Evolutionary conservation across 2,113 vertebrate species (phyloP).

Genomic region (Suncus etruscus): DNA sequence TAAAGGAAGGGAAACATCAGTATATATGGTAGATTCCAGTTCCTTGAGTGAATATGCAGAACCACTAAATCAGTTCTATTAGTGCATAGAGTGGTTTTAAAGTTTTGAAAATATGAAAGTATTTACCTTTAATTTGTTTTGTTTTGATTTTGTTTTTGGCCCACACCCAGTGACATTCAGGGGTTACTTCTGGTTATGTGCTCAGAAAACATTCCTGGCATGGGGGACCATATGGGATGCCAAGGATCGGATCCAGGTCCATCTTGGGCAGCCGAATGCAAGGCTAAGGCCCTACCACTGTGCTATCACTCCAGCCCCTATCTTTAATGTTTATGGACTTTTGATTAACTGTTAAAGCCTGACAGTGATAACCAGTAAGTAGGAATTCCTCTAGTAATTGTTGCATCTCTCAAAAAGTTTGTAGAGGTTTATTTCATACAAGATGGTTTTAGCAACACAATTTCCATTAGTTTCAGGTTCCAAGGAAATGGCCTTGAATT

Average conservation of each 20-base stretch:
- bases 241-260: no score
- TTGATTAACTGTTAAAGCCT: conserved; percentile 22
- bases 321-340: not conserved
- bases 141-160: no score
- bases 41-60: not conserved
- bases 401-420: conserved; percentile 15
- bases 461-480: conserved; percentile 22
- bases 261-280: no score
- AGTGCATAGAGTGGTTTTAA: not conserved
- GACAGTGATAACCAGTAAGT: not conserved
- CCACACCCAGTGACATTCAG: no score
- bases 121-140: not conserved
- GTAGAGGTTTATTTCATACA: not conserved
- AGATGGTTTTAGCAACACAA: not conserved
- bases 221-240: no score
- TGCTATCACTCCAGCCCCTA: no score
- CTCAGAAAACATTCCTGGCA: no score
- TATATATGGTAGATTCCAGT: accelerated
- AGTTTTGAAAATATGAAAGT: not conserved
- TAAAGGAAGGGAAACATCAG: not conserved
- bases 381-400: not conserved
- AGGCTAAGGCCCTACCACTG: no score
- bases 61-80: not conserved
- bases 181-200: no score
- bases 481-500: not conserved